Conservation (phyloP, 1,140 invertebrate genomes). For the Mercenaria mercenaria region DNA sequence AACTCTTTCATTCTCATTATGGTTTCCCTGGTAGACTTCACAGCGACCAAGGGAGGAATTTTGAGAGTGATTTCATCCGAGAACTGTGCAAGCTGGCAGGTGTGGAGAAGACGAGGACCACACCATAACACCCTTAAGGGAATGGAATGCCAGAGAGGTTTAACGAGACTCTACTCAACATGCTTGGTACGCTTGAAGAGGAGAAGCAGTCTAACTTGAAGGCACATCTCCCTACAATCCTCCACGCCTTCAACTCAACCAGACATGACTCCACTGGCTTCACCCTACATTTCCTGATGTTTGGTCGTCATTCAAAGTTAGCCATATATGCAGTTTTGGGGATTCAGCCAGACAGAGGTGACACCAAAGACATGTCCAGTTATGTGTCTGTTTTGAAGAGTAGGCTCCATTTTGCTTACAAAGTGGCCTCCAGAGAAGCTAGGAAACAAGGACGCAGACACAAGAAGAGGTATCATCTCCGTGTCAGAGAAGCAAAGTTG, state of each 20-base stretch:
- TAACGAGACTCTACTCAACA: slow-evolving; percentile 58
- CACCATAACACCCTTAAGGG: slow-evolving; percentile 70
- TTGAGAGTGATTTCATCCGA: slow-evolving; percentile 63
- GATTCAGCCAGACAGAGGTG: not conserved
- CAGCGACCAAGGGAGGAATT: too few relatives aligned
- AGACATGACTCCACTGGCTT: slow-evolving; percentile 41
- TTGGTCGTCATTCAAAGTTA: slow-evolving; percentile 57
- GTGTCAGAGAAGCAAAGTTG: slow-evolving; percentile 10
- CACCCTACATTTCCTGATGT: slow-evolving; percentile 62
- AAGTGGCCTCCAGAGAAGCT: not conserved
- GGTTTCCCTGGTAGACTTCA: too few relatives aligned
- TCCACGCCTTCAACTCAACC: slow-evolving; percentile 64
- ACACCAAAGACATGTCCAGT: not conserved
- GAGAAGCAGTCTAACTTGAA: slow-evolving; percentile 65
- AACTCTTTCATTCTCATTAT: slow-evolving; percentile 39
- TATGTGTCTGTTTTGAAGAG: slow-evolving; percentile 21
- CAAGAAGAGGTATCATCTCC: slow-evolving; percentile 29
- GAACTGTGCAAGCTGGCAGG: slow-evolving; percentile 71
- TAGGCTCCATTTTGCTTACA: slow-evolving; percentile 36
- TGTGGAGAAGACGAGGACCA: slow-evolving; percentile 68
- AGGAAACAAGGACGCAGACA: slow-evolving; percentile 14
- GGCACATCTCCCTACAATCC: slow-evolving; percentile 41
- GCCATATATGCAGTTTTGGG: not conserved
- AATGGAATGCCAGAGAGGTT: slow-evolving; percentile 70
- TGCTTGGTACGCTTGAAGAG: slow-evolving; percentile 72